phyloP scores from a whole-genome alignment of 2,888 invertebrate genomes.

The Augiades crinisus region DNA sequence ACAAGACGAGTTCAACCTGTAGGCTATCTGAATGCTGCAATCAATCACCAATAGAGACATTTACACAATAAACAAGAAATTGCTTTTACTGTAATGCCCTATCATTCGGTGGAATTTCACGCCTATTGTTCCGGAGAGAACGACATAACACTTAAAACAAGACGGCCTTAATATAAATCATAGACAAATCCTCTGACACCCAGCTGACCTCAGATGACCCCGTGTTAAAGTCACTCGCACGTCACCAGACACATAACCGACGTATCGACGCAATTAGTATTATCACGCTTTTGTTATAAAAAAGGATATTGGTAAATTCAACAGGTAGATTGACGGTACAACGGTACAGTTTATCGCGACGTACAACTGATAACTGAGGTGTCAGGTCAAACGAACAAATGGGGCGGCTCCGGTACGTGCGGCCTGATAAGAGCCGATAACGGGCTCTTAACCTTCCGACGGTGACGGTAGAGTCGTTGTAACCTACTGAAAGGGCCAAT shows the following conservation, averaged over 20 bases:
- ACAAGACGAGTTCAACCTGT: background rate
- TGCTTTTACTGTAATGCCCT: constrained; percentile 41
- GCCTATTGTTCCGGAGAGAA: constrained; percentile 31
- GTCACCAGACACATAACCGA: background rate
- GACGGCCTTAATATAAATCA: constrained; percentile 4
- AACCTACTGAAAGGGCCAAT: constrained; percentile 32
- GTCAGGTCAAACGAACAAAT: constrained; percentile 81
- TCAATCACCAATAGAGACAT: constrained; percentile 36
- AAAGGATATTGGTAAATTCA: constrained; percentile 54
- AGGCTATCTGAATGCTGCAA: constrained; percentile 32
- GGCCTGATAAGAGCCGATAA: constrained; percentile 71
- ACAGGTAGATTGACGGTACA: constrained; percentile 56
- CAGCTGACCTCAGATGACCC: constrained; percentile 20
- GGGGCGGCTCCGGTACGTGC: constrained; percentile 66
- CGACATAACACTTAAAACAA: constrained; percentile 2
- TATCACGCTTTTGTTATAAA: constrained; percentile 15
- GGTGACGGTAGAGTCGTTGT: constrained; percentile 48
- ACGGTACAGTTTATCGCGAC: constrained; percentile 72
- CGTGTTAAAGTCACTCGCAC: constrained; percentile 13
- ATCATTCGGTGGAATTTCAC: constrained; percentile 26
- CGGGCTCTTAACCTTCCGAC: constrained; percentile 79
- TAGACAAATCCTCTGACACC: constrained; percentile 7
- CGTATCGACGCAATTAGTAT: background rate
- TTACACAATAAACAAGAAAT: constrained; percentile 40
- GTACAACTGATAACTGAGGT: constrained; percentile 75